phyloP scores from a whole-genome alignment of 2,113 vertebrate species.

The Perccottus glenii region DNA sequence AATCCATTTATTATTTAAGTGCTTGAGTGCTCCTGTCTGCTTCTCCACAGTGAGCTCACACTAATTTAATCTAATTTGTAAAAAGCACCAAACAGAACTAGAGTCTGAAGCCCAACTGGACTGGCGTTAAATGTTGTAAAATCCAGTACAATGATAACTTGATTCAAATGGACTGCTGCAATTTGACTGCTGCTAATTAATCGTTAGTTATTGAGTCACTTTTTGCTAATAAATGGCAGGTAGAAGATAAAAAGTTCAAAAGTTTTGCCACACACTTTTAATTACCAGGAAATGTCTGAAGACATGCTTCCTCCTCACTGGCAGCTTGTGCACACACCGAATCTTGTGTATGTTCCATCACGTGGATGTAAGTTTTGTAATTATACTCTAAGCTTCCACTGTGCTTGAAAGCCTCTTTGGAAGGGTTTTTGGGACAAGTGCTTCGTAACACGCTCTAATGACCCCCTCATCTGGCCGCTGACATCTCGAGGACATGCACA shows the following conservation, averaged over 20 bases:
- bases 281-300: constrained; percentile 28
- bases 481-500: constrained; percentile 19
- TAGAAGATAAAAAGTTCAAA: constrained; percentile 30
- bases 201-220: constrained; percentile 51
- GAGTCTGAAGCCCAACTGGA: neutral
- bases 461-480: constrained; percentile 48
- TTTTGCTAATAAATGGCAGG: constrained; percentile 43
- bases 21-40: neutral
- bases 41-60: neutral
- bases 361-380: constrained; percentile 32
- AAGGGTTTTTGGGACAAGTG: constrained; percentile 17
- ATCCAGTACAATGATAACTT: constrained; percentile 10
- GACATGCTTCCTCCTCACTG: neutral
- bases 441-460: constrained; percentile 52
- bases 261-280: constrained; percentile 30
- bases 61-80: neutral
- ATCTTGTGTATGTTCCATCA: constrained; percentile 6
- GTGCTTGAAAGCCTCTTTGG: constrained; percentile 34
- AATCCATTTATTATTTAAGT: constrained; percentile 3
- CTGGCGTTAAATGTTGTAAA: neutral
- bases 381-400: constrained; percentile 28
- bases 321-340: constrained; percentile 11
- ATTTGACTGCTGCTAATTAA: constrained; percentile 35
- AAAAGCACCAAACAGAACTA: constrained; percentile 10
- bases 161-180: constrained; percentile 22